Evolutionary conservation across 2,888 invertebrate species (phyloP).

Genomic region (Lumbricus terrestris): DNA sequence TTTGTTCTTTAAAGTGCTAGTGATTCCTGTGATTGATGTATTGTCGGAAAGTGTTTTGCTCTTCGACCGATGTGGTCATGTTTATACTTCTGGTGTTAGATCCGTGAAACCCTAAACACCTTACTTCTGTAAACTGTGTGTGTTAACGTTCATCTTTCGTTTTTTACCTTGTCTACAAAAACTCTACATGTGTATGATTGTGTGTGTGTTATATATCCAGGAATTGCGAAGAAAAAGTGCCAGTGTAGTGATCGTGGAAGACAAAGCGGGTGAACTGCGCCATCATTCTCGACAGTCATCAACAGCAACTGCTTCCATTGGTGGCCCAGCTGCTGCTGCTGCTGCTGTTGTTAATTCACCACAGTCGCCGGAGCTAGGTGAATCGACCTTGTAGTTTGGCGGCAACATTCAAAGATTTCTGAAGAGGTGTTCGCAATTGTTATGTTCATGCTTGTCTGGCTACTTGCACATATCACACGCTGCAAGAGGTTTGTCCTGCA

Average conservation of each 20-base stretch:
- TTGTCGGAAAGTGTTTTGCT: not conserved
- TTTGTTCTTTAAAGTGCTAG: not conserved
- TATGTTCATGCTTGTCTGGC: not conserved
- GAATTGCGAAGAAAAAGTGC: not conserved
- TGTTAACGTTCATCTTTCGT: not conserved
- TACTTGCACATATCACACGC: not conserved
- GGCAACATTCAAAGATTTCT: not conserved
- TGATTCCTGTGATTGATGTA: not conserved
- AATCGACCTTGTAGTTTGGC: not conserved
- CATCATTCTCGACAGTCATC: not conserved
- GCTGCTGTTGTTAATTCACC: not conserved
- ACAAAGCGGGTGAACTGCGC: not conserved
- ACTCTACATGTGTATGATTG: too few species aligned
- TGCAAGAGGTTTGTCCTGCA: not conserved
- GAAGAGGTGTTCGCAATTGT: not conserved
- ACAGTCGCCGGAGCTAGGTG: not conserved
- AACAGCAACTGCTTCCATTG: not conserved
- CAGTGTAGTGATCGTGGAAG: not conserved
- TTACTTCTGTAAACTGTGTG: not conserved
- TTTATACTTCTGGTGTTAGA: not conserved
- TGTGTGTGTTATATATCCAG: not conserved
- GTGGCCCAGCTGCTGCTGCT: not conserved
- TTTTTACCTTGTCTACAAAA: not conserved
- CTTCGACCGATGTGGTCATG: not conserved
- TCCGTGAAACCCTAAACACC: not conserved